These are phyloP conservation scores for Eilema griseolum DNA, from an alignment of 2,888 invertebrate genomes.

Conservation along the genomic window DNA sequence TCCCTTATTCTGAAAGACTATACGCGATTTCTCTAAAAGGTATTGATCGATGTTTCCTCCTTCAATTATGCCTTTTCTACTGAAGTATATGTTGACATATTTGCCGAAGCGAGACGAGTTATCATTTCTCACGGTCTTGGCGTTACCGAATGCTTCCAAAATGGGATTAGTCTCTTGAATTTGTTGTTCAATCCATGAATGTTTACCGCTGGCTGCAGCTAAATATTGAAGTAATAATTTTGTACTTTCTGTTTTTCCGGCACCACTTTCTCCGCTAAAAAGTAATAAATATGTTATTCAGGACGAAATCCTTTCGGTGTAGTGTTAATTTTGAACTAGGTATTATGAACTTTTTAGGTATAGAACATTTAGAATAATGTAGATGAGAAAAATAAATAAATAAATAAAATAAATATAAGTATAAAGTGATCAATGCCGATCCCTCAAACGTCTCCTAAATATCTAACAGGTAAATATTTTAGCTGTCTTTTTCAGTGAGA, in stretches of 20 bases:
- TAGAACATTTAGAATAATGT: no score
- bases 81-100: slow-evolving; percentile 97
- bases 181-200: slow-evolving; percentile 99
- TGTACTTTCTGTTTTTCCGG: slow-evolving; percentile 98
- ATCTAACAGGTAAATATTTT: no score
- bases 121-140: slow-evolving; percentile 97
- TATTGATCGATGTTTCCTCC: slow-evolving; percentile 98
- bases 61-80: slow-evolving; percentile 93
- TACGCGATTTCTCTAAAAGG: slow-evolving; percentile 96
- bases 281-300: background rate
- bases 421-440: no score
- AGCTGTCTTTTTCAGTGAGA: no score
- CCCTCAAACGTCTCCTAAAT: no score
- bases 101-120: slow-evolving; percentile 99
- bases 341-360: no score
- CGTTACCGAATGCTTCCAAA: slow-evolving; percentile 98
- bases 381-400: no score
- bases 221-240: slow-evolving; percentile 97
- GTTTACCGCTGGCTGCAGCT: slow-evolving; percentile 97
- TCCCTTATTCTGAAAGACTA: slow-evolving; percentile 95
- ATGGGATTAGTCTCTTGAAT: slow-evolving; percentile 98
- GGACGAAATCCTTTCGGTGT: background rate
- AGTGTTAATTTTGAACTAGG: no score
- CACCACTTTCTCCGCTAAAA: slow-evolving; percentile 96
- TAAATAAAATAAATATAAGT: no score